Evolutionary conservation across 2,888 invertebrate species (phyloP).

Genomic region (Amphipyra berbera): DNA sequence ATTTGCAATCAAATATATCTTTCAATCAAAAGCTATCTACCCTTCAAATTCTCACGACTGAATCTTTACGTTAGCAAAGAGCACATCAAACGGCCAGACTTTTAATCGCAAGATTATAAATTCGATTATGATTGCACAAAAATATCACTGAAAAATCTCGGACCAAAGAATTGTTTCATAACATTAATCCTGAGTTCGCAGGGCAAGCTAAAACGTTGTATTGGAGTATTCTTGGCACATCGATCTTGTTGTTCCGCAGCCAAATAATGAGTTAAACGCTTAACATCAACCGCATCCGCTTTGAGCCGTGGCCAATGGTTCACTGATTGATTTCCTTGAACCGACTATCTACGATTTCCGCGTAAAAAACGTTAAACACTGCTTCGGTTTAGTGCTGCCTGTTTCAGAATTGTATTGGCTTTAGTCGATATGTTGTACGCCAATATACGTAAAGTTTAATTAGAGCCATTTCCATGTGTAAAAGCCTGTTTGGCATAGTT

Average conservation of each 20-base stretch:
- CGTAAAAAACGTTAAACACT: constrained; percentile 47
- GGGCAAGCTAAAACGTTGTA: constrained; percentile 29
- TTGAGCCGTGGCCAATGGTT: constrained; percentile 69
- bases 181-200: constrained; percentile 29
- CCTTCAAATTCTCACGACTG: too few species aligned
- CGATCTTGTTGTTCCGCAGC: constrained; percentile 67
- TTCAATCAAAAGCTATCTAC: too few species aligned
- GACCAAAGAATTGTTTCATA: constrained; percentile 10
- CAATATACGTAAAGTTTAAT: too few species aligned
- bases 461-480: too few species aligned
- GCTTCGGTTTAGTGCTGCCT: constrained; percentile 4
- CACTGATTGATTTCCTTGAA: constrained; percentile 72
- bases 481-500: too few species aligned
- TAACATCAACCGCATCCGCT: constrained; percentile 75
- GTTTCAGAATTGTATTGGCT: constrained; percentile 4
- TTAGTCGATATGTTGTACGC: neutral
- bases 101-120: neutral
- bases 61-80: too few species aligned
- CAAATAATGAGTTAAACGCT: constrained; percentile 78
- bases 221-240: constrained; percentile 71
- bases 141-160: neutral
- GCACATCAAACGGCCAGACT: neutral
- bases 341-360: constrained; percentile 53
- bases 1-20: too few species aligned
- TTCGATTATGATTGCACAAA: neutral